Evolutionary conservation across 2,888 invertebrate species (phyloP), one percentile per base, ranked within the genome.

Genomic region (Aleiodes leptofemur): DNA sequence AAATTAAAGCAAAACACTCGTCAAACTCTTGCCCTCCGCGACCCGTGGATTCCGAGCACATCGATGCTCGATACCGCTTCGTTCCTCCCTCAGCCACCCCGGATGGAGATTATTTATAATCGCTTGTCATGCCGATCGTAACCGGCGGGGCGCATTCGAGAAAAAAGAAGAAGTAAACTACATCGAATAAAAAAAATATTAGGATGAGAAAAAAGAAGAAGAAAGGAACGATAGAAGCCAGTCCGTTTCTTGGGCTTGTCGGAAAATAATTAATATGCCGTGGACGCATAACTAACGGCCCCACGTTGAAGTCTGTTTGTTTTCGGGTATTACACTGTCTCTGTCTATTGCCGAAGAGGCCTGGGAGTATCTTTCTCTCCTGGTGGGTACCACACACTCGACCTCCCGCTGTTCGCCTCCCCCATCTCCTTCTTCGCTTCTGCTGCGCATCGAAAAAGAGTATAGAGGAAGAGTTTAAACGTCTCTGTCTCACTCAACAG

Each of bases 181-280:
- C 72, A 72, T 73, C 72, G 76, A 64, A 56, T 56, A 70, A 69
- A 73, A 70, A 74, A 68, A 61, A 72, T 43, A 74, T 69, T 59
- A 50, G 43, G 69, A 53, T 56, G 14, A 34, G 29, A 71, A 51
- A 71, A 53, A 72, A 57, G 31, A 72, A 70, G 61, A 64, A 78
- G 61, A 53, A 74, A 34, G 34, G 6, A 34, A 34, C 34, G 72
- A 72, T 59, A 76, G 77, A 77, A 80, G 81, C 55, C 56, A 68
- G 66, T 50, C 31, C 29, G 29, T 23, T 68, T 51, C 74, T 80
- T 79, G 79, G 78, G 80, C 82, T 83, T 79, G 82, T 82, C 84
- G 83, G 82, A 82, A 86, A 87, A 88, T 88, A 88, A 88, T 88
- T 88, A 88, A 88, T 88, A 88, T 88, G 87, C 88, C 86, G 83